phyloP scores from a whole-genome alignment of 2,888 invertebrate genomes.

The Geotrupes spiniger region DNA sequence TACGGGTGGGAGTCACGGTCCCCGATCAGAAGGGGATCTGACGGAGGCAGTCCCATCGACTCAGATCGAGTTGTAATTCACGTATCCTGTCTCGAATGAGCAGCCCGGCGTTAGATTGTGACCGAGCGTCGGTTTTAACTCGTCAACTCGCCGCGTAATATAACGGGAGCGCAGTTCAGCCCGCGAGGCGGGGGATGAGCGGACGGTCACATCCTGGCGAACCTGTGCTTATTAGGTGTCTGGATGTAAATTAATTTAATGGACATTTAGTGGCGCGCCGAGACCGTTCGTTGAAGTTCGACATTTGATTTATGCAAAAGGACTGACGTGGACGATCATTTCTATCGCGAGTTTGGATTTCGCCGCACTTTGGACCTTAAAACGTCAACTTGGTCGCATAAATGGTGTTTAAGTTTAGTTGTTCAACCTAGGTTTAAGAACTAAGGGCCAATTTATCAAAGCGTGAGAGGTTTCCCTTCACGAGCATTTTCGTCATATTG shows the following conservation, averaged over 20 bases:
- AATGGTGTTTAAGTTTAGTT: no score
- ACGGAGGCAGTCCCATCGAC: constrained; percentile 10
- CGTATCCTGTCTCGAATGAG: constrained; percentile 35
- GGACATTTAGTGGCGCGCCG: constrained; percentile 22
- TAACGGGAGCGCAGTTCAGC: constrained; percentile 13
- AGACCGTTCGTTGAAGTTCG: constrained; percentile 10
- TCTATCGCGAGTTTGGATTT: no score
- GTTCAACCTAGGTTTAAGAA: no score
- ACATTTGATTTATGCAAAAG: constrained; percentile 15
- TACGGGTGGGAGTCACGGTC: constrained; percentile 5
- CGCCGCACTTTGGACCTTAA: no score
- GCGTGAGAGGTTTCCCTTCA: no score
- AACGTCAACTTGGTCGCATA: no score
- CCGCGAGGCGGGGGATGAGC: constrained; percentile 1
- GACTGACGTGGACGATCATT: no score
- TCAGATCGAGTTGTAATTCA: constrained; percentile 38
- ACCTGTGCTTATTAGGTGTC: constrained; percentile 26
- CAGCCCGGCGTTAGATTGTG: constrained; percentile 32
- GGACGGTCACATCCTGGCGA: constrained; percentile 20
- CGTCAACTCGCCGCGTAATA: constrained; percentile 15
- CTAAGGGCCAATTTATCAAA: no score
- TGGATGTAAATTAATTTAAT: constrained; percentile 31
- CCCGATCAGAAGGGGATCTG: constrained; percentile 6
- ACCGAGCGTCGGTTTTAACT: constrained; percentile 15
- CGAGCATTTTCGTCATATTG: no score